Percentiles rank a stretch among this genome's conserved stretches.
These are phyloP conservation scores for Casuarius casuarius DNA, from an alignment of 2,113 vertebrate species.

Conservation along the genomic window DNA sequence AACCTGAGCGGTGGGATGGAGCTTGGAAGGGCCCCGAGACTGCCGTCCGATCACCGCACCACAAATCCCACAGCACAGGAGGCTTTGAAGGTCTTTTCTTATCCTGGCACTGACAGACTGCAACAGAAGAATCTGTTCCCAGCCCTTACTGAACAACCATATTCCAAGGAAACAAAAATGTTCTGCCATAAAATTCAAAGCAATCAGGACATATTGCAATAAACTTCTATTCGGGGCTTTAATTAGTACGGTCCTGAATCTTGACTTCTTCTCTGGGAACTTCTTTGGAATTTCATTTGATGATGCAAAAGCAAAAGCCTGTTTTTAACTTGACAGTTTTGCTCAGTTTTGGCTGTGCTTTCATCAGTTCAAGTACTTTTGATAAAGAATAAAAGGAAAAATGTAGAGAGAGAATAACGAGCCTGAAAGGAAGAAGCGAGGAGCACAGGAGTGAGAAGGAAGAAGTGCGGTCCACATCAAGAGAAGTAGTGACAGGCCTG, in stretches of 20 bases:
- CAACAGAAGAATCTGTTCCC: neutral
- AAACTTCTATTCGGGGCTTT: neutral
- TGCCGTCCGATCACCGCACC: accelerated
- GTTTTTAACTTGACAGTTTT: neutral
- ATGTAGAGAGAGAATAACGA: neutral
- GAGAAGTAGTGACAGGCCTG: neutral
- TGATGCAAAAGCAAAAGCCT: neutral
- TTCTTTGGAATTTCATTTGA: neutral
- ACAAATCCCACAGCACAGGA: too few species aligned
- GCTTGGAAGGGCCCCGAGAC: neutral
- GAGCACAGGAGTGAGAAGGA: neutral
- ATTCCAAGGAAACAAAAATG: neutral
- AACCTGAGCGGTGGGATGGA: neutral
- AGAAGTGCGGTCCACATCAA: neutral
- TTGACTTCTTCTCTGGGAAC: neutral
- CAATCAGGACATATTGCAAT: neutral
- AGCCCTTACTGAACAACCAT: too few species aligned
- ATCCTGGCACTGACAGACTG: too few species aligned
- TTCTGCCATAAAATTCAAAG: neutral
- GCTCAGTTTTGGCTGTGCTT: neutral
- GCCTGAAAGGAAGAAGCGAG: neutral
- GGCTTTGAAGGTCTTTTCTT: neutral
- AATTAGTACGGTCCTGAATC: neutral
- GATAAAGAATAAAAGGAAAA: neutral
- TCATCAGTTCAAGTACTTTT: neutral